Evolutionary conservation across 2,797 vertebrate species (phyloP), one percentile per base, ranked within the genome.

Genomic region (Eulemur coronatus): DNA sequence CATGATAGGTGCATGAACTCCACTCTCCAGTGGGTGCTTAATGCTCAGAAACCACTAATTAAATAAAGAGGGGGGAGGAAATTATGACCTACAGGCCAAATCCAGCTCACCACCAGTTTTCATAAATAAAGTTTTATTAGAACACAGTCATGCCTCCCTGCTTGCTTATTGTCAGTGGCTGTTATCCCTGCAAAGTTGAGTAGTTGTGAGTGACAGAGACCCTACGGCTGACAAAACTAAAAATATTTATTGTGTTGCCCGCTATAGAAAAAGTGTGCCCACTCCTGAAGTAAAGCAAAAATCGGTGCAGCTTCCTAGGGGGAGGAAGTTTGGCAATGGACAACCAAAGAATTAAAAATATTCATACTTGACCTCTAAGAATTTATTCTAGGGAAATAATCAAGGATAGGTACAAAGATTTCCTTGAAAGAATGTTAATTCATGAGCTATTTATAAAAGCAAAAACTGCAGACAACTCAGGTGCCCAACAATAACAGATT

Each of bases 121-220:
- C 81, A n/a, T 72, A 55, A 78, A 67, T 46, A 82, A 94, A 50
- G 28, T 76, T 52, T 90, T 70, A 78, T 28, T 70, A 17, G 41
- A 73, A 75, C 26, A 55, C 4, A 3, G n/a, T 1, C 26, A 52
- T n/a, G 55, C 11, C 38, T 1, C 0, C 33, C 24, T 5, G 13
- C 28, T 30, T 59, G 43, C n/a, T 4, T 50, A 59, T 33, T 30
- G n/a, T 84, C 88, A 35, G 10, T 13, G 20, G 57, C 33, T 63
- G 7, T n/a, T 46, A n/a, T 5, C 30, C 18, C 15, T 41, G n/a
- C 52, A 85, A 20, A 52, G 13, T 2, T n/a, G n/a, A 52, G 2
- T 30, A 17, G 22, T 7, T 63, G 43, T 52, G 5, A 50, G 43
- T 52, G 5, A 50, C 73, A 41, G 33, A 89, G n/a, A 55, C 14